Evolutionary conservation across 2,113 vertebrate species (phyloP), one percentile per base, ranked within the genome.

Genomic region (Vulpes vulpes): DNA sequence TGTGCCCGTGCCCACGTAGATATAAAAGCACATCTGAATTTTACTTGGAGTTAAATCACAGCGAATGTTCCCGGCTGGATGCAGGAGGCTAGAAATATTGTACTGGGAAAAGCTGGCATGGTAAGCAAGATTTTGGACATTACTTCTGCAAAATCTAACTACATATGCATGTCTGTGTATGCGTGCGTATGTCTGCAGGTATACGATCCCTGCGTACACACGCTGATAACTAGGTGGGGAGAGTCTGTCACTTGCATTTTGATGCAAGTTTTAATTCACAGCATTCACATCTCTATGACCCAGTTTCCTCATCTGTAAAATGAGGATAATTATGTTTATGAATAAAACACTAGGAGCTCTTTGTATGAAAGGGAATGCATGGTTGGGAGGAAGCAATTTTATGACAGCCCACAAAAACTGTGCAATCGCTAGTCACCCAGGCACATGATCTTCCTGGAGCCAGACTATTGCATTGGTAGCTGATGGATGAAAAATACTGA

Each of bases 231-330:
- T 9, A 1, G 43, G 7, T 15, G 53, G 16, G 14, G n/a, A 55
- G 30, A 27, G 10, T 43, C 20, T 8, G 12, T 9, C 25, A 3
- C 22, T 67, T 27, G 79, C 15, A 6, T 43, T 57, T 11, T 2
- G 15, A 49, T 8, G 27, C 79, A 10, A 14, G 35, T n/a, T 62
- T 89, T 38, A 57, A 69, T 64, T 81, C 80, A 53, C 71, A 38
- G 51, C 11, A 20, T 55, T 74, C 82, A 20, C 51, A 9, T 86
- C 53, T 62, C 53, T 74, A 11, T 82, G 93, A 91, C 91, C 93
- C 93, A 71, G 85, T 95, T 96, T 96, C 96, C 93, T 86, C 97
- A 93, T 96, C 94, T 98, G 55, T 91, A 91, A 83, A 98, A 91
- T 69, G 69, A 83, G 19, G 60, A 51, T 86, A 64, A 94, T 96